Evolutionary conservation across 2,888 invertebrate species (phyloP).

Genomic region (Oscheius sp.): DNA sequence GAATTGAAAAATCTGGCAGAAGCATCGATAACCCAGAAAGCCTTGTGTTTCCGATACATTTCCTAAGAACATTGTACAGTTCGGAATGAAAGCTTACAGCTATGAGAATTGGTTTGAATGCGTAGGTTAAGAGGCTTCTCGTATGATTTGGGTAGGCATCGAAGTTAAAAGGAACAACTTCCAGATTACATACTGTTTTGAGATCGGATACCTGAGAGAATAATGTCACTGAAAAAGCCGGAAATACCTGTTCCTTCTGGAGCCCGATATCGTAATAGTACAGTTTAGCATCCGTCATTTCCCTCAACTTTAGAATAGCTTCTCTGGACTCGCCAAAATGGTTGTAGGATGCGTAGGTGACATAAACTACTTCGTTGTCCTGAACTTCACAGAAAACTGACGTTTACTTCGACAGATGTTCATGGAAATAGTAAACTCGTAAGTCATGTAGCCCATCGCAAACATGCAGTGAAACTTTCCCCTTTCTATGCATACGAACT

Average conservation of each 20-base stretch:
- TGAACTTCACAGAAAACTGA: not conserved
- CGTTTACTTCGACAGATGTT: no score
- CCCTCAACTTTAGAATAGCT: constrained; percentile 13
- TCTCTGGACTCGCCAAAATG: constrained; percentile 19
- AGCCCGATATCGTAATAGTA: constrained; percentile 26
- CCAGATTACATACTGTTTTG: constrained; percentile 16
- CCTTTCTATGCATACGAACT: no score
- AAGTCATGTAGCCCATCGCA: no score
- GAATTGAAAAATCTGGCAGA: not conserved
- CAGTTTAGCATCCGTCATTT: not conserved
- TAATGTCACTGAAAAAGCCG: not conserved
- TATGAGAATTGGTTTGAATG: constrained; percentile 22
- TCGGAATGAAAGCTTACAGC: not conserved
- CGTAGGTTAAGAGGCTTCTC: not conserved
- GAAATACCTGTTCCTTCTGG: not conserved
- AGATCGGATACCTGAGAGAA: constrained; percentile 8
- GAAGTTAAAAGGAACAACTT: not conserved
- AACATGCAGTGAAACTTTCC: no score
- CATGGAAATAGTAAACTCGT: no score
- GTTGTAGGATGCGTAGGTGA: constrained; percentile 26
- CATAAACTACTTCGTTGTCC: constrained; percentile 9
- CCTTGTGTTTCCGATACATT: constrained; percentile 11
- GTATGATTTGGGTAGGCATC: not conserved
- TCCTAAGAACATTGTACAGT: not conserved
- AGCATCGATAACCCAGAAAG: constrained; percentile 8